Evolutionary conservation across 2,113 vertebrate genomes (phyloP), one percentile per base, ranked within the genome.

Genomic region (Pandion haliaetus): DNA sequence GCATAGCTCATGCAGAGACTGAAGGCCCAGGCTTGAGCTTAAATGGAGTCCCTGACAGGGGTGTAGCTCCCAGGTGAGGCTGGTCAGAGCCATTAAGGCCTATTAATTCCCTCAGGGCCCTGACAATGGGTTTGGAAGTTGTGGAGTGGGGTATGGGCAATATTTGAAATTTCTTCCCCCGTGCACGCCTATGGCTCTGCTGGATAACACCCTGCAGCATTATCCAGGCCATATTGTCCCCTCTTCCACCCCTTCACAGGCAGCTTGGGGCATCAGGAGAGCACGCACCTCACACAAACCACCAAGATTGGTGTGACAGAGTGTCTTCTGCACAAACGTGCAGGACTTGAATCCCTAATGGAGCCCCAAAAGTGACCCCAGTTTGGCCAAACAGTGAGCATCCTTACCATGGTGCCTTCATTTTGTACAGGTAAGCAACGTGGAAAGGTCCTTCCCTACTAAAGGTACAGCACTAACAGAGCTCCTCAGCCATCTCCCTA

Each of bases 201-300:
- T 81, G 29, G 50, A 5, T 58, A 54, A 49, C 36, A 34, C 10
- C 17, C 55, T 65, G 7, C 25, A 59, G 8, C 38, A 61, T 6
- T 1, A 0, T 16, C 13, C 25, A 73, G 26, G 29, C 24, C 8
- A 29, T 23, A 11, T 19, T 21, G 7, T 32, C 31, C 17, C 14
- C 24, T 86, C 28, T 36, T 38, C 62, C 28, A 42, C 4, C 7
- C 12, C 28, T 57, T 86, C 24, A 25, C 14, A 42, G 8, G 42
- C 32, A 63, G 19, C 14, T 65, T 77, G 28, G 20, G 21, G 8
- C 32, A 62, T 23, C 36, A 88, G 79, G 34, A 78, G 52, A 83
- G n/a, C 24, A 72, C 24, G 6, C 12, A 38, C 15, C 40, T 54
- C 36, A 74, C 40, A 55, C 17, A 90, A 57, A 76, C 9, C 26